Percentiles rank a stretch among this genome's conserved stretches.
Evolutionary conservation across 2,113 vertebrate genomes (phyloP).

Genomic region (Murina feae): DNA sequence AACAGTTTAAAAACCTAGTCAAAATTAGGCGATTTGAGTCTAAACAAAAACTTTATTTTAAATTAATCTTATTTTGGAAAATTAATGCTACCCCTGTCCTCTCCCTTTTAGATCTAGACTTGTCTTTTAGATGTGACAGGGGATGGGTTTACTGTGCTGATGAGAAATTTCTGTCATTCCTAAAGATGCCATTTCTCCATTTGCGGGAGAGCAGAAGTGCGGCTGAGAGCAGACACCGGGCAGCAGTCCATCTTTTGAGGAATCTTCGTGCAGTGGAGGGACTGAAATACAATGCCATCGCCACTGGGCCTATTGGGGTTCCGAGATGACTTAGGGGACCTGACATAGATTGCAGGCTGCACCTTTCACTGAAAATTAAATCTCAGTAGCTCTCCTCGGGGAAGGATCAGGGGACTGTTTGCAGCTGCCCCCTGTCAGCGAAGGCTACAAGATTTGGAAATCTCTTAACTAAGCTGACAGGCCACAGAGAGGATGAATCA

Average conservation of each 20-base stretch:
- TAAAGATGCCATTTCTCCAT: constrained; percentile 44
- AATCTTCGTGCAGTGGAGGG: constrained; percentile 64
- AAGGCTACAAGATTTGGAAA: constrained; percentile 84
- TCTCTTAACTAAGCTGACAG: constrained; percentile 90
- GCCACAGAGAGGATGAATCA: constrained; percentile 82
- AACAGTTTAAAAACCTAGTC: neutral
- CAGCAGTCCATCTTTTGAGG: constrained; percentile 68
- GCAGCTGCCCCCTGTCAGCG: constrained; percentile 87
- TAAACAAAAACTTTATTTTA: constrained; percentile 4
- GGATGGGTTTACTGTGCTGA: neutral
- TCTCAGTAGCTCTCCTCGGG: constrained; percentile 82
- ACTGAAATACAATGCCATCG: constrained; percentile 76
- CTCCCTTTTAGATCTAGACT: neutral
- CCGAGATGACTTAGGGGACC: constrained; percentile 82
- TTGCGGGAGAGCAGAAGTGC: constrained; percentile 30
- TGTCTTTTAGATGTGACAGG: neutral
- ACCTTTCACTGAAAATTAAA: constrained; percentile 87
- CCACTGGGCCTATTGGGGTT: constrained; percentile 76
- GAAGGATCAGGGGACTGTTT: constrained; percentile 83
- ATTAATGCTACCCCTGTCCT: neutral
- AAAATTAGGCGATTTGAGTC: neutral
- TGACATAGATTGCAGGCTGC: constrained; percentile 83
- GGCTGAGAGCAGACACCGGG: constrained; percentile 56
- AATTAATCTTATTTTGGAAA: neutral
- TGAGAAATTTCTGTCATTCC: constrained; percentile 61